A percentile compares a stretch with the other conserved stretches of the same genome.
These are phyloP conservation scores for Spatula versicolor DNA, from an alignment of 2,797 vertebrate species.

Conservation along the genomic window DNA sequence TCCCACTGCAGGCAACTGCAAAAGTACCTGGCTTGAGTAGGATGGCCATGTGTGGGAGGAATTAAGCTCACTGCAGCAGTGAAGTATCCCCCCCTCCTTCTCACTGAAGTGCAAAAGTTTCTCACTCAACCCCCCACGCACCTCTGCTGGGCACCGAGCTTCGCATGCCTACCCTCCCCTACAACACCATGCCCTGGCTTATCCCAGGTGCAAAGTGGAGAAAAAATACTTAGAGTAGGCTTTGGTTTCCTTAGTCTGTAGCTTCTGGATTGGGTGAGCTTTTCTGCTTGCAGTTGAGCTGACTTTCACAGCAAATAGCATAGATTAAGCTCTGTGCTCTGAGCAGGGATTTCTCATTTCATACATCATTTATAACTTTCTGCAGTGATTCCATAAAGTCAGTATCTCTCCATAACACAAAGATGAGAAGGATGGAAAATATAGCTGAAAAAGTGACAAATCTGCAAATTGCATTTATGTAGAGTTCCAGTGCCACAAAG, in stretches of 20 bases:
- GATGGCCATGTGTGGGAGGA: neutral
- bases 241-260: slow-evolving; percentile 48
- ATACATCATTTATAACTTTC: slow-evolving; percentile 75
- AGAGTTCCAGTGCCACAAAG: slow-evolving; percentile 47
- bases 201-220: neutral
- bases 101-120: neutral
- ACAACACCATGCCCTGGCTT: neutral
- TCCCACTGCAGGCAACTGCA: neutral
- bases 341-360: slow-evolving; percentile 72
- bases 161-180: neutral
- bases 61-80: neutral
- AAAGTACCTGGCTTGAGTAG: neutral
- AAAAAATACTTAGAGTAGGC: neutral
- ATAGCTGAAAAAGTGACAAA: slow-evolving; percentile 68
- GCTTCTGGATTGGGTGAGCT: slow-evolving; percentile 42
- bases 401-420: slow-evolving; percentile 61
- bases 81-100: neutral
- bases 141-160: neutral
- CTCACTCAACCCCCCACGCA: neutral
- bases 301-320: slow-evolving; percentile 61
- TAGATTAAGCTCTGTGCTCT: slow-evolving; percentile 61
- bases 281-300: slow-evolving; percentile 41
- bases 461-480: slow-evolving; percentile 68
- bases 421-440: slow-evolving; percentile 70
- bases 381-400: slow-evolving; percentile 66